These are phyloP conservation scores for Euthynnus affinis DNA, from an alignment of 2,797 vertebrate genomes.

Conservation along the genomic window DNA sequence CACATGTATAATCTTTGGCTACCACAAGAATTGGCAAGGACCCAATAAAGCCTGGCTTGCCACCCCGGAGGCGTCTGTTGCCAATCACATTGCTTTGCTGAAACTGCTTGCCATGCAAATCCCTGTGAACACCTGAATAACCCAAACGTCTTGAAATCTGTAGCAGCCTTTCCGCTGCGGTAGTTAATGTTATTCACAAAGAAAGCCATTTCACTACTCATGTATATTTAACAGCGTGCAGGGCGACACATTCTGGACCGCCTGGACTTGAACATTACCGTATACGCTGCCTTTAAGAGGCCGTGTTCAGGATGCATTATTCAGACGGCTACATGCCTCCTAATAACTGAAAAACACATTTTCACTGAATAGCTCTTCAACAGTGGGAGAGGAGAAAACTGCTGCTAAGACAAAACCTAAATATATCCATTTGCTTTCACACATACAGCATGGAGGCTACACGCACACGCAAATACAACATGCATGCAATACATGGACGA, in stretches of 20 bases:
- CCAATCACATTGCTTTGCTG: neutral
- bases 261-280: slow-evolving; percentile 57
- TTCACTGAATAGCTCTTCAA: slow-evolving; percentile 56
- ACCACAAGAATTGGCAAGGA: neutral
- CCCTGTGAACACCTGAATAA: slow-evolving; percentile 41
- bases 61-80: neutral
- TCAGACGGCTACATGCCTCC: slow-evolving; percentile 63
- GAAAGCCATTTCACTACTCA: slow-evolving; percentile 69
- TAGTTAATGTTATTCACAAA: slow-evolving; percentile 62
- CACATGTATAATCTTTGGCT: neutral
- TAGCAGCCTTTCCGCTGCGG: slow-evolving; percentile 22
- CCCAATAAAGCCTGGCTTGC: neutral
- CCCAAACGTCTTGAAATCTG: slow-evolving; percentile 19
- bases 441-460: slow-evolving; percentile 24
- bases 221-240: slow-evolving; percentile 74
- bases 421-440: slow-evolving; percentile 63
- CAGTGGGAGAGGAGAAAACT: slow-evolving; percentile 55
- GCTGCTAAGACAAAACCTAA: slow-evolving; percentile 68
- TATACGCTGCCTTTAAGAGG: slow-evolving; percentile 43
- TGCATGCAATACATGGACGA: slow-evolving; percentile 18
- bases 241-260: slow-evolving; percentile 34
- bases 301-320: slow-evolving; percentile 73
- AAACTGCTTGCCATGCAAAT: slow-evolving; percentile 46
- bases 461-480: slow-evolving; percentile 12
- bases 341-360: slow-evolving; percentile 70